Evolutionary conservation across 2,113 vertebrate genomes (phyloP).

Genomic region (Nannobrachium achirus): DNA sequence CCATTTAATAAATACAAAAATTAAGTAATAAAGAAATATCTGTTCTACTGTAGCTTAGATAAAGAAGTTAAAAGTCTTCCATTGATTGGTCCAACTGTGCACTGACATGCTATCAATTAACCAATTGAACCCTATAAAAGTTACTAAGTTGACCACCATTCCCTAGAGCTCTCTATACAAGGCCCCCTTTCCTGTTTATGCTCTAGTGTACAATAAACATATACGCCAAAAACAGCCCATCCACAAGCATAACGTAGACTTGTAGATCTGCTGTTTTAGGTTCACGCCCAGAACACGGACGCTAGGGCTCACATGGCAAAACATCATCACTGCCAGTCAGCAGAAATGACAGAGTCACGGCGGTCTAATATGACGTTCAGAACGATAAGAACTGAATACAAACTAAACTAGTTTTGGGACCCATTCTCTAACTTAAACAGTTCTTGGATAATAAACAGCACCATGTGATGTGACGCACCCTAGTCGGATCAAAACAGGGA

Average conservation of each 20-base stretch:
- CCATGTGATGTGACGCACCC: conserved; percentile 57
- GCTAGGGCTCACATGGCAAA: too few species aligned
- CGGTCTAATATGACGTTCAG: background rate
- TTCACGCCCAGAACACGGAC: too few species aligned
- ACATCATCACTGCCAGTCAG: conserved; percentile 16
- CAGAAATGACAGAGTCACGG: background rate
- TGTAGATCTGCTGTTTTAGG: too few species aligned
- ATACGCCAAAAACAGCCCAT: too few species aligned
- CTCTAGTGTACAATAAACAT: too few species aligned
- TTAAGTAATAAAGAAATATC: conserved; percentile 36
- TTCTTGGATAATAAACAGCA: conserved; percentile 54
- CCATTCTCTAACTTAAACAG: background rate
- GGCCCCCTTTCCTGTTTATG: too few species aligned
- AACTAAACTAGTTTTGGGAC: background rate
- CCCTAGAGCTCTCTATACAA: too few species aligned
- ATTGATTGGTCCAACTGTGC: conserved; percentile 61
- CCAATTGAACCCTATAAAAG: background rate
- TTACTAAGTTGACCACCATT: too few species aligned
- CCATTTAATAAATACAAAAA: conserved; percentile 34
- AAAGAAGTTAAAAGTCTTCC: conserved; percentile 27
- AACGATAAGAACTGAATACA: conserved; percentile 15
- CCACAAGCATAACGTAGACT: too few species aligned
- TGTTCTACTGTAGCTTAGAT: conserved; percentile 28
- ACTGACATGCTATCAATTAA: conserved; percentile 14
- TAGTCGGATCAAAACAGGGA: conserved; percentile 33